Base-by-base conservation (phyloP, 1,140 invertebrate genomes). In the Gyrodactylus salaris region DNA sequence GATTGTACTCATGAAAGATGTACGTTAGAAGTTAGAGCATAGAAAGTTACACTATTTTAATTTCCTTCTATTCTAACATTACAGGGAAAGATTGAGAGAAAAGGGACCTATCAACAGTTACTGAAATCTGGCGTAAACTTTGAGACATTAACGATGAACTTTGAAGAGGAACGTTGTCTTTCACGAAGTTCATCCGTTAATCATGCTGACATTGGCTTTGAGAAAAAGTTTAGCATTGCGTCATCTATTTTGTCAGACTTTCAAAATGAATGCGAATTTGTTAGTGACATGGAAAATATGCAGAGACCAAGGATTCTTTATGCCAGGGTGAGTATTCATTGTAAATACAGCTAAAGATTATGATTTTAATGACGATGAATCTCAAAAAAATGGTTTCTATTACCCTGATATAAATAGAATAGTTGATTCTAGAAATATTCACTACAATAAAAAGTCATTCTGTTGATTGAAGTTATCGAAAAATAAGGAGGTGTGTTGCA, bases 1-100 rank as follows among this genome's bases (percentile, higher is more conserved):
- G 76, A 88, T 91, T 75, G 79, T 89, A 27, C 85, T 88, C 1
- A 78, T 90, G 75, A 85, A 87, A 77, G 84, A 87, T 78, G 88
- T 86, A 79, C 81, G 70, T 74, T 73, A 69, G 24, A 27, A 69
- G 23, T 25, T 70, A 27, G 68, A 73, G 71, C 21, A 70, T 27
- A 25, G 70, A 74, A 70, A 24, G 27, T 68, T 73, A 70, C 23
- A 26, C 71, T 72, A 24, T 7, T 7, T 21, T 69, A 21, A 69
- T 23, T 69, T 69, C 24, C 24, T 69, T 54, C 34, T 16, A 16
- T 54, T 16, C n/a, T 54, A 54, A n/a, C n/a, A n/a, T n/a, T n/a
- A n/a, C n/a, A 54, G 34, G 34, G 34, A 16, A 54, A n/a, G n/a
- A 54, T 54, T 54, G 7, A 54, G n/a, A 54, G 34, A 54, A 7